These are phyloP conservation scores for Sphenopsis melanotis DNA, from an alignment of 2,797 vertebrate genomes.

Conservation along the genomic window DNA sequence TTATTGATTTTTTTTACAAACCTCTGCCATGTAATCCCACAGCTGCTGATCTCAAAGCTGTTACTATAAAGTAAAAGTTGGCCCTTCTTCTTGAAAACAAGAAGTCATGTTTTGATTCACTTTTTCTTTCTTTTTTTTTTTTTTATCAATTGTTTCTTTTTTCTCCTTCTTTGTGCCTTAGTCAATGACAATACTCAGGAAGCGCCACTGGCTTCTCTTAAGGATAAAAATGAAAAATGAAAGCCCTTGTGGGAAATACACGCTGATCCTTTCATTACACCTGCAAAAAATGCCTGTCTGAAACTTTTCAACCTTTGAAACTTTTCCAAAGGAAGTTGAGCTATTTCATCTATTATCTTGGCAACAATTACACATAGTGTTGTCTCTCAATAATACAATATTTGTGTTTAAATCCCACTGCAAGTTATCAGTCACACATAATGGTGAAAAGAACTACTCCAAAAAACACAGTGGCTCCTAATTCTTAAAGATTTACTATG, in stretches of 20 bases:
- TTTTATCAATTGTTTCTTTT: conserved; percentile 66
- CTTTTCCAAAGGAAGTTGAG: conserved; percentile 62
- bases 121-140: conserved; percentile 44
- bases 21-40: conserved; percentile 79
- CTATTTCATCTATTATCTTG: conserved; percentile 57
- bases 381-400: conserved; percentile 13
- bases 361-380: conserved; percentile 34
- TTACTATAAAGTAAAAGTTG: conserved; percentile 79
- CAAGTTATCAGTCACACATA: conserved; percentile 29
- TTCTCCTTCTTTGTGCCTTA: conserved; percentile 53
- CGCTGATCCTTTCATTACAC: conserved; percentile 72
- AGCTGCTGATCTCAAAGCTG: conserved; percentile 82
- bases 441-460: conserved; percentile 34
- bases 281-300: conserved; percentile 36
- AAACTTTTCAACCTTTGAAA: conserved; percentile 76
- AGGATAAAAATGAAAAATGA: conserved; percentile 59
- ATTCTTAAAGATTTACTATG: conserved; percentile 57
- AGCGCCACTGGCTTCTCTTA: conserved; percentile 55
- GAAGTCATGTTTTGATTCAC: conserved; percentile 72
- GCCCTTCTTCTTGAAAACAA: conserved; percentile 80
- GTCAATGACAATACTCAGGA: conserved; percentile 55
- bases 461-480: conserved; percentile 35
- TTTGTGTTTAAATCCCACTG: conserved; percentile 46
- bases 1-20: conserved; percentile 83
- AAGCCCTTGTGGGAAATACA: conserved; percentile 60